phyloP scores from a whole-genome alignment of 2,113 vertebrate species.

The Oreocharis arfaki region DNA sequence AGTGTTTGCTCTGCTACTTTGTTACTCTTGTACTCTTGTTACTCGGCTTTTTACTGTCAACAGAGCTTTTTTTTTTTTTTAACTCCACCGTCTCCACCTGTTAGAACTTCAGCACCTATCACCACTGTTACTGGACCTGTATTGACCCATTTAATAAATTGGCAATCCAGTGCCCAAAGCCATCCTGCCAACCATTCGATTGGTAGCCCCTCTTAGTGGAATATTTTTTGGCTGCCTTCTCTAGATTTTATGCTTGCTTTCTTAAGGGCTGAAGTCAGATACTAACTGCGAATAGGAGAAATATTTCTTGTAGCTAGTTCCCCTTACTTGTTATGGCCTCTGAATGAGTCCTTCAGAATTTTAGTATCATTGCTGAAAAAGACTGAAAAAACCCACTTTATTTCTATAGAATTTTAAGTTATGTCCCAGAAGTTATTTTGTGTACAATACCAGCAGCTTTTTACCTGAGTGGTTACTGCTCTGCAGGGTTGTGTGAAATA shows the following conservation, averaged over 20 bases:
- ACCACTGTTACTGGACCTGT: background rate
- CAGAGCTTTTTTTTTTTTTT: background rate
- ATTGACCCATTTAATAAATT: background rate
- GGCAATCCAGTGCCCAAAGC: background rate
- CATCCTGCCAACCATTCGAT: background rate
- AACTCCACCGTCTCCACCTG: background rate
- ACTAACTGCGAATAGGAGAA: background rate
- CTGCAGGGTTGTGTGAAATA: background rate
- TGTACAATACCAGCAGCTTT: background rate
- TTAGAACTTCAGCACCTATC: background rate
- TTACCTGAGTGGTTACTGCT: background rate
- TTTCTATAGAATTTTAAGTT: background rate
- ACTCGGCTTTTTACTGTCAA: background rate
- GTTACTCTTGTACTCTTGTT: background rate
- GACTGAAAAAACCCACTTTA: background rate
- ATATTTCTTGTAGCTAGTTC: background rate
- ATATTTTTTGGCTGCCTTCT: background rate
- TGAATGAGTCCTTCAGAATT: background rate
- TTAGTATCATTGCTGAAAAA: background rate
- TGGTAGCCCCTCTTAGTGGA: background rate
- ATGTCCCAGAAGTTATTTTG: background rate
- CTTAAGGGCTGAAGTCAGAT: background rate
- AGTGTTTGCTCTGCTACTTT: background rate
- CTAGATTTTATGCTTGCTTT: background rate
- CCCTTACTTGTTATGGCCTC: background rate